Conservation (phyloP, 2,888 invertebrate species). For the Hymenopus coronatus region DNA sequence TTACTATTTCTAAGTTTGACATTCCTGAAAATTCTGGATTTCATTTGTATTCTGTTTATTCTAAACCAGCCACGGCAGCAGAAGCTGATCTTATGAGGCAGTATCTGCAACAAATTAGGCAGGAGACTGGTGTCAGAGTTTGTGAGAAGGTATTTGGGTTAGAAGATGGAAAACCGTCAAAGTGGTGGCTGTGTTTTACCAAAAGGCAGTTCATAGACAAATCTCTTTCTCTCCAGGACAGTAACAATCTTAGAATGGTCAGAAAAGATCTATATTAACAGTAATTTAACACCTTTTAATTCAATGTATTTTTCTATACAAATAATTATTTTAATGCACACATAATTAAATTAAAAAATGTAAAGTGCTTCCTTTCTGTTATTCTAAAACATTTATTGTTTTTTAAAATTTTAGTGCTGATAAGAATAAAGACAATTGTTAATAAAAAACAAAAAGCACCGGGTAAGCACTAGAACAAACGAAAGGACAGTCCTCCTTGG, state of each 20-base stretch:
- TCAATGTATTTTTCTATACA: too few species aligned
- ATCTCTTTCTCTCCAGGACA: conserved; percentile 80
- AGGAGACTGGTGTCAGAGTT: conserved; percentile 90
- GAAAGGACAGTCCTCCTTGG: too few species aligned
- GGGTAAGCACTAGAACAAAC: too few species aligned
- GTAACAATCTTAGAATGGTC: background rate
- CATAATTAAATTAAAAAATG: background rate
- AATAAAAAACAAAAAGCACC: too few species aligned
- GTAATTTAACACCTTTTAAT: too few species aligned
- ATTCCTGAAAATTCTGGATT: conserved; percentile 95
- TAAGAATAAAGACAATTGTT: background rate
- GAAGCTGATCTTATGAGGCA: conserved; percentile 92
- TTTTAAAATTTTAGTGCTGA: background rate
- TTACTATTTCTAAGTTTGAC: conserved; percentile 92
- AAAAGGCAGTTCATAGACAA: conserved; percentile 99
- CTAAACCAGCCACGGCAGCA: conserved; percentile 70
- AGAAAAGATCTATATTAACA: too few species aligned
- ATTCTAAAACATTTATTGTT: background rate
- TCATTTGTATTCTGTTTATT: conserved; percentile 95
- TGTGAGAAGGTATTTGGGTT: conserved; percentile 88
- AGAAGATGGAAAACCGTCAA: conserved; percentile 92
- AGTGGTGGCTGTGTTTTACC: conserved; percentile 99
- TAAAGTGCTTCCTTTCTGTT: background rate
- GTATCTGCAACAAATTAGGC: conserved; percentile 90
- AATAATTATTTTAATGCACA: background rate